Conservation (phyloP, 2,113 vertebrate species). For the Amazona guildingii region DNA sequence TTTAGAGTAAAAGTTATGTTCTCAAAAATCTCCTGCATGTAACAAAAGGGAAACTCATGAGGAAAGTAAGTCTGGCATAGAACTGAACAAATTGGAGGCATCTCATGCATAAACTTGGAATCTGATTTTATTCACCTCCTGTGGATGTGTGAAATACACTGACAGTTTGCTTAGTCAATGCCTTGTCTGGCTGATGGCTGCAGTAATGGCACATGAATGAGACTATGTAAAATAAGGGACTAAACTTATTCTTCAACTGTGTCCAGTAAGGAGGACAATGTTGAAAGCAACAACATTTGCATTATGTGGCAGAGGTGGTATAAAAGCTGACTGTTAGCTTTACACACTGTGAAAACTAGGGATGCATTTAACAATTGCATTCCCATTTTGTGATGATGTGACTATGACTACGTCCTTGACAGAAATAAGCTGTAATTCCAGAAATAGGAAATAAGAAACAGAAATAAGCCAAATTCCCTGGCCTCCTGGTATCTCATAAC, state of each 20-base stretch:
- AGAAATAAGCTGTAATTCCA: background rate
- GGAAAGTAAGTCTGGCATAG: background rate
- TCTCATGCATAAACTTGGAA: background rate
- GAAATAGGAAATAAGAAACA: background rate
- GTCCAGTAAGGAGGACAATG: background rate
- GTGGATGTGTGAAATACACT: background rate
- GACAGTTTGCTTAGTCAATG: constrained; percentile 45
- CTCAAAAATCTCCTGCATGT: background rate
- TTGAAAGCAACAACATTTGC: constrained; percentile 15
- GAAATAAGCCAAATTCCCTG: background rate
- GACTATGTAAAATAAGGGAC: background rate
- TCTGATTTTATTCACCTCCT: background rate
- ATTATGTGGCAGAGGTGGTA: background rate
- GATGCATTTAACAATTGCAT: background rate
- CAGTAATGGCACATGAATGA: background rate
- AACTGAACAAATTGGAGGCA: constrained; percentile 31
- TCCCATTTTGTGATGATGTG: background rate
- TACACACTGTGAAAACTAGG: background rate
- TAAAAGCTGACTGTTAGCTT: background rate
- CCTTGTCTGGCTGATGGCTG: constrained; percentile 48
- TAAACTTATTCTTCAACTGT: constrained; percentile 32
- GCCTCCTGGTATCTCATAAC: background rate
- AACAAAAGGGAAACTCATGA: constrained; percentile 14
- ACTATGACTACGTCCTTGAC: background rate
- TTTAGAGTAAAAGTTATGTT: background rate